phyloP scores from a whole-genome alignment of 2,797 vertebrate species.

The Leptoclinus maculatus region DNA sequence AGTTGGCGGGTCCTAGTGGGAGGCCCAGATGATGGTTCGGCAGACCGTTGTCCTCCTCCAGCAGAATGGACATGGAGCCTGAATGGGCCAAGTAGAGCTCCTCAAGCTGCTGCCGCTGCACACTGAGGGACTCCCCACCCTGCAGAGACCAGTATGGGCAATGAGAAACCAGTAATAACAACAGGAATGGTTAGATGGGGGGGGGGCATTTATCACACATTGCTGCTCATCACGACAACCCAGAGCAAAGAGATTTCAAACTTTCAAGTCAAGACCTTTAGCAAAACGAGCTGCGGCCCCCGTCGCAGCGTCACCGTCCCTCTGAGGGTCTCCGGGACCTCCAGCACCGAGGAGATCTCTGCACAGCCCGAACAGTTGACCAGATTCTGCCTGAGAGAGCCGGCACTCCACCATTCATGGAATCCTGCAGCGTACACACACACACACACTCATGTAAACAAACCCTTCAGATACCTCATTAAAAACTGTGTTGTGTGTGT shows the following conservation, averaged over 20 bases:
- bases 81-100: constrained; percentile 81
- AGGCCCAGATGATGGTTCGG: constrained; percentile 62
- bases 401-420: constrained; percentile 82
- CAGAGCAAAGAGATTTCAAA: too few relatives aligned
- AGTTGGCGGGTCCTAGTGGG: constrained; percentile 82
- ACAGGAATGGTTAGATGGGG: neutral
- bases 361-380: constrained; percentile 86
- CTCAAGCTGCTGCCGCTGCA: constrained; percentile 83
- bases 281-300: constrained; percentile 87
- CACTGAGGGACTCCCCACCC: constrained; percentile 80
- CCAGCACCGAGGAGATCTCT: constrained; percentile 78
- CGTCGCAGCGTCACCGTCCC: constrained; percentile 76
- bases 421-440: constrained; percentile 71
- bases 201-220: too few relatives aligned
- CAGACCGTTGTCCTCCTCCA: constrained; percentile 69
- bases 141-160: constrained; percentile 28
- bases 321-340: constrained; percentile 75
- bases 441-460: neutral
- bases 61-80: constrained; percentile 78
- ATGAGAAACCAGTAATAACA: neutral
- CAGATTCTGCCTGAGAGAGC: constrained; percentile 65
- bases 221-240: too few relatives aligned
- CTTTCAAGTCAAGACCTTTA: constrained; percentile 84
- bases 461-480: neutral
- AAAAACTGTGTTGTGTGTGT: neutral